Base-by-base conservation (phyloP, 2,888 invertebrate genomes). In the Trissolcus brochymenae region DNA sequence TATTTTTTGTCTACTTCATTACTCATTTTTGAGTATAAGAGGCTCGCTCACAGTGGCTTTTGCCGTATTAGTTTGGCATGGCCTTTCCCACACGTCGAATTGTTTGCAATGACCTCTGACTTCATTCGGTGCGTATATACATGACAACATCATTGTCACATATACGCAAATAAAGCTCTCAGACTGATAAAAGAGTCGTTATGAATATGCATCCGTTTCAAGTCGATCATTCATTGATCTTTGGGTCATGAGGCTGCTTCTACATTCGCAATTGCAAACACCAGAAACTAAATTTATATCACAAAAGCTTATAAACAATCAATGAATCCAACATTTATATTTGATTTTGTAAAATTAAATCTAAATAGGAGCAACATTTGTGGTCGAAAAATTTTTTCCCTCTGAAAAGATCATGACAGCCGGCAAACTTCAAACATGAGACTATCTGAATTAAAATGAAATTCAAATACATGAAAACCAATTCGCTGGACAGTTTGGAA, bases 81-180 rank as follows among this genome's bases (percentile, higher is more conserved):
- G 82, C 83, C 82, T 85, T 88, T 89, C 88, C 88, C 88, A 88
- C 88, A 86, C 84, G 79, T 77, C 78, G 85, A 82, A 89, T 89
- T 88, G 87, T 89, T 89, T 83, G 84, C 86, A 79, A 79, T 84
- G 88, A 88, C 88, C 88, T 86, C 66, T 84, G 87, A 87, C 86
- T 84, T 82, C 79, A 78, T 81, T 84, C 82, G 77, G 79, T 80
- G 83, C 82, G 83, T 82, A 82, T 85, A 81, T 84, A 82, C 85
- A 81, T 84, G 83, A 83, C 84, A 84, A 84, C 85, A 86, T 87
- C 86, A 85, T 85, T 84, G 84, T 86, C 82, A 85, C 84, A 82
- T 81, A 85, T 84, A 83, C 85, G 84, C 84, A 83, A 86, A 85
- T 82, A 80, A 9, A 82, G 76, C 79, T 55, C 81, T 68, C 66